Conservation (phyloP, 2,797 vertebrate genomes). For the Phoeniculus purpureus region DNA sequence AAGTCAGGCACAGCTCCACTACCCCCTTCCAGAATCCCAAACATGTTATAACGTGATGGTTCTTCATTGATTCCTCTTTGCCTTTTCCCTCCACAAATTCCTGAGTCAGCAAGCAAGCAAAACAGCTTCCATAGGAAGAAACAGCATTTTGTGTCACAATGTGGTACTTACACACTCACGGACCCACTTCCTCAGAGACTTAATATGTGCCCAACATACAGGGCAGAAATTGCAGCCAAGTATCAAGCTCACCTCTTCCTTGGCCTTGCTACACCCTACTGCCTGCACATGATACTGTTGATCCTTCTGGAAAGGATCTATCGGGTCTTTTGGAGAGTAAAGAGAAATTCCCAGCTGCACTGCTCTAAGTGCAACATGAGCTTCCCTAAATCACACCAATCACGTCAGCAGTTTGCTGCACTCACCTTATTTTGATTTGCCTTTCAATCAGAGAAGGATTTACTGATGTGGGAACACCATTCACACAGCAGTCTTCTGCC, state of each 20-base stretch:
- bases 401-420: neutral
- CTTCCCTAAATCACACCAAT: neutral
- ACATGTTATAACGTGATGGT: fast-evolving
- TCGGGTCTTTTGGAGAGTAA: neutral
- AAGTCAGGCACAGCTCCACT: neutral
- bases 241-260: neutral
- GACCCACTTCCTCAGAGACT: neutral
- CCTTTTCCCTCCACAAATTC: neutral
- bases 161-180: neutral
- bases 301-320: neutral
- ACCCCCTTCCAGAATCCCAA: neutral
- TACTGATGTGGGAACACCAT: neutral
- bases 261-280: neutral
- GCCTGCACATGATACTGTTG: neutral
- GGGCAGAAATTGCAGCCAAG: neutral
- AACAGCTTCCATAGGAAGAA: neutral
- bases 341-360: neutral
- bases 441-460: neutral
- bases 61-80: neutral
- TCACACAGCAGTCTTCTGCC: neutral
- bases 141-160: neutral
- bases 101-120: neutral
- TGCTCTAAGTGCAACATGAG: neutral
- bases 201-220: neutral
- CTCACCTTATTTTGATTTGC: neutral